Evolutionary conservation across 1,140 invertebrate species (phyloP).

Genomic region (Octopus bimaculoides): DNA sequence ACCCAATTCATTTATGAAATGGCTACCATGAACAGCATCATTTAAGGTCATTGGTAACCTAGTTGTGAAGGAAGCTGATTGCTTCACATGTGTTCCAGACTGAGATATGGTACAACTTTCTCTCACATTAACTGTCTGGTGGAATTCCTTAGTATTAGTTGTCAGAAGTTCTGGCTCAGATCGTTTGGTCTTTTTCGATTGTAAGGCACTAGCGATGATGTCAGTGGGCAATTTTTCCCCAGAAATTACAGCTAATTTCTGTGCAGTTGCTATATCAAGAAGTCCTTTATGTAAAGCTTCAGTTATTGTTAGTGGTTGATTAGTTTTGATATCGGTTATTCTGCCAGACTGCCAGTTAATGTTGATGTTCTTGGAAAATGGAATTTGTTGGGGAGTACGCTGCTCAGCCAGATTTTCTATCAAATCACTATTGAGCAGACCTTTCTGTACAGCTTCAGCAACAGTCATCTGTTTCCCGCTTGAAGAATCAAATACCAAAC

Average conservation of each 20-base stretch:
- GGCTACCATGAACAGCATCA: slow-evolving; percentile 28
- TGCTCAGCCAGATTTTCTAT: slow-evolving; percentile 64
- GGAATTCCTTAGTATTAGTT: too few relatives aligned
- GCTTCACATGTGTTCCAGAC: not conserved
- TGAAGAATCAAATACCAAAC: slow-evolving; percentile 73
- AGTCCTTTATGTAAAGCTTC: slow-evolving; percentile 77
- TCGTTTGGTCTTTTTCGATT: not conserved
- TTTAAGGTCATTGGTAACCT: slow-evolving; percentile 22
- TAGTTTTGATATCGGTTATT: slow-evolving; percentile 71
- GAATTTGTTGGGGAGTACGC: slow-evolving; percentile 63
- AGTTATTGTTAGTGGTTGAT: slow-evolving; percentile 70
- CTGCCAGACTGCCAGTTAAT: slow-evolving; percentile 47
- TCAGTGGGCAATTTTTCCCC: slow-evolving; percentile 22
- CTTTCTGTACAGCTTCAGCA: slow-evolving; percentile 78
- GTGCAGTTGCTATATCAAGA: slow-evolving; percentile 60
- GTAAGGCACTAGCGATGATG: not conserved
- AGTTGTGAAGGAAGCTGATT: not conserved
- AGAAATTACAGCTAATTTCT: slow-evolving; percentile 37
- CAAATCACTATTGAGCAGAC: slow-evolving; percentile 80
- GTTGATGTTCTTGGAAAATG: slow-evolving; percentile 39
- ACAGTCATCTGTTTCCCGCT: slow-evolving; percentile 76
- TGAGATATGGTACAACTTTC: not conserved
- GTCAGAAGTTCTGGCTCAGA: not conserved
- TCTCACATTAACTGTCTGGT: not conserved
- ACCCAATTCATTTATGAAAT: slow-evolving; percentile 31